phyloP scores from a whole-genome alignment of 1,140 invertebrate genomes.

The Caenorhabditis brenneri region DNA sequence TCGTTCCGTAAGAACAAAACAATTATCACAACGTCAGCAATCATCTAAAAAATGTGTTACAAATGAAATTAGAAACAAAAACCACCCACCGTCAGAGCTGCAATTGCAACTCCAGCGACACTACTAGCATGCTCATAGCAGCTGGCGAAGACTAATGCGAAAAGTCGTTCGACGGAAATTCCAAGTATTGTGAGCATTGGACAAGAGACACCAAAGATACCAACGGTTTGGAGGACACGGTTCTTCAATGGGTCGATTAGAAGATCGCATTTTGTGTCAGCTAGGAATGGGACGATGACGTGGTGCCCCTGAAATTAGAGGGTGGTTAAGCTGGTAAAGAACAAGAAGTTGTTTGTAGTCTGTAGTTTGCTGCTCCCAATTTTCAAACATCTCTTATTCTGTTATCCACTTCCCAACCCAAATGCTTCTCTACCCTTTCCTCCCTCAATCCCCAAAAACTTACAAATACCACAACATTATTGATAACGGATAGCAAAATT shows the following conservation, averaged over 20 bases:
- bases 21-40: background rate
- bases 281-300: background rate
- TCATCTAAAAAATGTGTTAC: background rate
- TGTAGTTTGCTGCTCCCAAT: too few species aligned
- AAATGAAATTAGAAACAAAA: background rate
- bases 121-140: background rate
- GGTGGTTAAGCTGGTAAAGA: too few species aligned
- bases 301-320: background rate
- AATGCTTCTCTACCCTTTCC: too few species aligned
- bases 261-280: background rate
- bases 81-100: background rate
- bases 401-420: too few species aligned
- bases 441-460: too few species aligned
- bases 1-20: background rate
- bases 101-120: background rate
- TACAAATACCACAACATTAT: background rate
- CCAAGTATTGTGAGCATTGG: slow-evolving; percentile 17
- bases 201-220: background rate
- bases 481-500: background rate
- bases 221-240: background rate
- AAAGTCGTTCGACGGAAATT: background rate
- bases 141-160: background rate
- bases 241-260: background rate
- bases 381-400: too few species aligned
- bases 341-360: background rate